Evolutionary conservation across 2,888 invertebrate genomes (phyloP).

Genomic region (Agrotis puta): DNA sequence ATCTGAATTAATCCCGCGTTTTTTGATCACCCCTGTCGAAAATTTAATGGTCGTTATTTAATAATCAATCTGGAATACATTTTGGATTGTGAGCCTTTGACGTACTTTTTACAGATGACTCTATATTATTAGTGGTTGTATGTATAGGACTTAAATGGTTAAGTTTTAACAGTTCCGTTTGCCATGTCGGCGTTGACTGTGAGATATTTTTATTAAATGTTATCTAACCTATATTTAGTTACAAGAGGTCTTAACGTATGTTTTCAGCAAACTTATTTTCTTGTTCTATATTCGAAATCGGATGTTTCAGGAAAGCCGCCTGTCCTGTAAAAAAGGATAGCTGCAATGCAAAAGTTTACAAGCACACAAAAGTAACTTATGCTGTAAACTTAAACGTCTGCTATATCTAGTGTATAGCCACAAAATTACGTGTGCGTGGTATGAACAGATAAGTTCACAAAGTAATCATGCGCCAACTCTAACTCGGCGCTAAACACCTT

Average conservation of each 20-base stretch:
- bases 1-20: conserved; percentile 85
- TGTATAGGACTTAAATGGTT: background rate
- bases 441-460: conserved; percentile 59
- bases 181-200: no score
- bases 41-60: conserved; percentile 79
- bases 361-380: background rate
- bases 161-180: conserved; percentile 1
- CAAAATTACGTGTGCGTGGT: conserved; percentile 47
- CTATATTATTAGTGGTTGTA: conserved; percentile 14
- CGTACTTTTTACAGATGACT: conserved; percentile 27
- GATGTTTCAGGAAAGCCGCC: background rate
- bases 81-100: conserved; percentile 44
- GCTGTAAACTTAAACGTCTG: background rate
- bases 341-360: background rate
- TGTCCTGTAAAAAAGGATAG: background rate
- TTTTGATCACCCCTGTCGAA: conserved; percentile 78
- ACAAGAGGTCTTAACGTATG: background rate
- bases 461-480: conserved; percentile 71
- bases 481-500: conserved; percentile 84
- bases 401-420: conserved; percentile 23
- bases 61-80: conserved; percentile 72
- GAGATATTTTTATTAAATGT: no score
- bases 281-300: background rate
- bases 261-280: no score
- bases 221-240: background rate